Percentiles rank a stretch among this genome's conserved stretches.
These are phyloP conservation scores for Malurus splendens DNA, from an alignment of 2,797 vertebrate species.

Conservation along the genomic window DNA sequence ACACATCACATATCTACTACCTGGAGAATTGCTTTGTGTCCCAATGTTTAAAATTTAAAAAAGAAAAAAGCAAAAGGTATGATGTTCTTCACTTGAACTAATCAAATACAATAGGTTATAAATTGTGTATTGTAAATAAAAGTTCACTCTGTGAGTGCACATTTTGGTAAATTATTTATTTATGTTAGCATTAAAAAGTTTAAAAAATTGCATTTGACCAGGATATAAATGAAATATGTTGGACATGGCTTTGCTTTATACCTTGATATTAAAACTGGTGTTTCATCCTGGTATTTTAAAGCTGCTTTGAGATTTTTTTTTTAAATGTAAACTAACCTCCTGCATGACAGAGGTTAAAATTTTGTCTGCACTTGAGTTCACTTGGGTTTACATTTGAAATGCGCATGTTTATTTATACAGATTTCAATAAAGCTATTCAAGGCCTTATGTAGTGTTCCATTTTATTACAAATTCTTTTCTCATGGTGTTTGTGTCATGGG, in stretches of 20 bases:
- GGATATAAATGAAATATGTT: conserved; percentile 79
- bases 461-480: conserved; percentile 61
- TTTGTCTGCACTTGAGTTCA: conserved; percentile 98
- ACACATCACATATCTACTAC: conserved; percentile 76
- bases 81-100: conserved; percentile 84
- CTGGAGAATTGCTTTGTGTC: conserved; percentile 73
- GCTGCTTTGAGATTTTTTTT: conserved; percentile 71
- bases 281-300: conserved; percentile 89
- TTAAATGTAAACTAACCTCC: conserved; percentile 86
- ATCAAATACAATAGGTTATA: conserved; percentile 90
- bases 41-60: conserved; percentile 59
- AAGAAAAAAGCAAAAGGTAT: conserved; percentile 71
- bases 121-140: conserved; percentile 98
- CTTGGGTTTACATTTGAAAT: conserved; percentile 99
- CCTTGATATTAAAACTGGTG: conserved; percentile 82
- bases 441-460: conserved; percentile 77
- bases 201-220: conserved; percentile 88
- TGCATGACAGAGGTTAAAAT: conserved; percentile 93
- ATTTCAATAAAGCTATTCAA: conserved; percentile 99
- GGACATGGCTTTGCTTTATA: conserved; percentile 80
- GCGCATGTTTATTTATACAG: conserved; percentile 99
- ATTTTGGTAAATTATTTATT: conserved; percentile 99
- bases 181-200: conserved; percentile 91
- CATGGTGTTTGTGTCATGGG: neutral
- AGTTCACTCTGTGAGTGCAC: conserved; percentile 99